Percentiles rank a stretch among this genome's conserved stretches.
Conservation (phyloP, 2,888 invertebrate species). For the Callinectes sapidus region DNA sequence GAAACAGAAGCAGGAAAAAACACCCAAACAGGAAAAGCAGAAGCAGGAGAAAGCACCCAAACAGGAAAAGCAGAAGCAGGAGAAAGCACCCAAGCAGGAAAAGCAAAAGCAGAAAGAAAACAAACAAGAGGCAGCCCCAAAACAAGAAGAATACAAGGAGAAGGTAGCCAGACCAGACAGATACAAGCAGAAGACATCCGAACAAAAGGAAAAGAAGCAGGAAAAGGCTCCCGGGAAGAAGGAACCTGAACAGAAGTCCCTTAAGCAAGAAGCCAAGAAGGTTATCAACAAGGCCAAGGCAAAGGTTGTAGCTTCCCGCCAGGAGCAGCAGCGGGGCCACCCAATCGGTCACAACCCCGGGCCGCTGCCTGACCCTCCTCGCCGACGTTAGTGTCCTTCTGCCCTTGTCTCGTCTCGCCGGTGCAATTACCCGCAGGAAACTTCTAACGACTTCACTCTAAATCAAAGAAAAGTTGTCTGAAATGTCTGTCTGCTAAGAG, state of each 20-base stretch:
- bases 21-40: background rate
- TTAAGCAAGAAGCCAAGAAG: background rate
- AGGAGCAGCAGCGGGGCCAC: background rate
- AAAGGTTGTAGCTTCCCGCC: constrained; percentile 25
- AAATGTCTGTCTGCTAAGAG: background rate
- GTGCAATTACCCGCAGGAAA: background rate
- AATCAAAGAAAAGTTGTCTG: background rate
- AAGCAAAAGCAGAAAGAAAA: background rate
- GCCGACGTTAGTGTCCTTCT: background rate
- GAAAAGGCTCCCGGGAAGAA: background rate
- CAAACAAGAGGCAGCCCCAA: background rate
- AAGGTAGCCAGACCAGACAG: background rate
- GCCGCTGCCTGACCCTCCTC: background rate
- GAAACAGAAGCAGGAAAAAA: background rate
- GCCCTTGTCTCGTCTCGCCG: background rate
- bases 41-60: background rate
- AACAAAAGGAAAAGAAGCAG: background rate
- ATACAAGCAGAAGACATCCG: background rate
- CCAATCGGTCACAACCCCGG: background rate
- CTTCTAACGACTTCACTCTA: background rate
- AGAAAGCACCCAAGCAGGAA: constrained; percentile 13
- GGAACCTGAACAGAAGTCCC: background rate
- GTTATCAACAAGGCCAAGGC: constrained; percentile 38
- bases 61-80: constrained; percentile 6
- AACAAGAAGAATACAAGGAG: background rate